A percentile compares a stretch with the other conserved stretches of the same genome.
Evolutionary conservation across 2,797 vertebrate genomes (phyloP).

Genomic region (Anguilla anguilla): DNA sequence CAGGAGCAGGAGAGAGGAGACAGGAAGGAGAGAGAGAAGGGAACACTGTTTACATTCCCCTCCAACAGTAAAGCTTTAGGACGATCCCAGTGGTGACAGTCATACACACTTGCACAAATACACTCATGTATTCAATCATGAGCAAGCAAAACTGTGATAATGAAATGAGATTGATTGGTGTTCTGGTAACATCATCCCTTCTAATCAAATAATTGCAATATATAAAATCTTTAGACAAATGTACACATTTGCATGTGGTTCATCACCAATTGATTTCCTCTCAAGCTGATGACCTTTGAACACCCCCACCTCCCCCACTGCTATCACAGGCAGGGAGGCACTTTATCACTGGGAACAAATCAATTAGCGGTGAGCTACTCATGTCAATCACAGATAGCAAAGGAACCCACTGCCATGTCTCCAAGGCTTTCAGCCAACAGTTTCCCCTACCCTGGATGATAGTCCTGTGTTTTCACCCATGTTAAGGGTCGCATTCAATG

Average conservation of each 20-base stretch:
- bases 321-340: slow-evolving; percentile 12
- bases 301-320: background rate
- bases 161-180: background rate
- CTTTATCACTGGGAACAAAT: background rate
- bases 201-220: background rate
- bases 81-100: background rate
- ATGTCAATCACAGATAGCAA: background rate
- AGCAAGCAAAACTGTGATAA: background rate
- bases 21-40: background rate
- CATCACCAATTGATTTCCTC: slow-evolving; percentile 6
- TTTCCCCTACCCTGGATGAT: no score
- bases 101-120: slow-evolving; percentile 4
- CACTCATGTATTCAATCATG: background rate
- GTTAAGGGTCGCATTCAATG: background rate
- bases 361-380: background rate
- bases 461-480: background rate
- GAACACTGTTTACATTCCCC: background rate
- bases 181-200: background rate
- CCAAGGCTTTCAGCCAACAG: background rate
- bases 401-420: background rate
- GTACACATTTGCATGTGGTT: background rate
- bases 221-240: background rate
- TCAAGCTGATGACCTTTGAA: slow-evolving; percentile 8
- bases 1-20: background rate
- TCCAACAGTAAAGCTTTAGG: background rate